Evolutionary conservation across 1,140 invertebrate genomes (phyloP), one percentile per base, ranked within the genome.

Genomic region (Scaptodrosophila lebanonensis): DNA sequence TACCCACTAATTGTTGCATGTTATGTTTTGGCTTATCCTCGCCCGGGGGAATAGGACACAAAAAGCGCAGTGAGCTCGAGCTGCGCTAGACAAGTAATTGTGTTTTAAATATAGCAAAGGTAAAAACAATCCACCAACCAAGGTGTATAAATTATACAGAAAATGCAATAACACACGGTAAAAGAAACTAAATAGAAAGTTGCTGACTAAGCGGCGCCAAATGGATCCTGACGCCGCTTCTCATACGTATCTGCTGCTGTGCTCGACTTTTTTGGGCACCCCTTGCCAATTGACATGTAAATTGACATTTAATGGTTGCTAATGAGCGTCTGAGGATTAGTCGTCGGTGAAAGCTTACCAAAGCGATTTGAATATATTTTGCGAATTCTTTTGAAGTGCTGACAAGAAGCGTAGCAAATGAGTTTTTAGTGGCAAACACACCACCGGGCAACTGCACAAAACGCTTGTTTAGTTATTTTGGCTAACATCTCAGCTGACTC

Each of bases 271-370:
- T 22, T 29, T 42, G 42, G 49, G 39, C 12, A 20, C 27, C 60
- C 43, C 49, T 66, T 60, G 76, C 75, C 75, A 82, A 83, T 83
- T 83, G 79, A 84, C 79, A 83, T 84, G 79, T 79, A 84, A 83
- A 83, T 83, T 83, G 79, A 73, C 79, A 83, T 83, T 83, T 83
- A 83, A 83, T 83, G 69, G 69, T 49, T 79, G 68, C 76, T 82
- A 82, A 82, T 82, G 75, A 82, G 75, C 76, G 75, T 79, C 73
- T 79, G 60, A 82, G 73, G 73, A 79, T 79, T 82, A 82, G 75
- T 58, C 79, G 38, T 33, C 49, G 29, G 18, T 32, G 35, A 4
- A 25, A 38, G 27, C 2, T 47, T 30, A 32, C 27, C 27, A 15
- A 22, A 22, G 35, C 50, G 20, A 53, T 70, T 70, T 59, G 57